Evolutionary conservation across 2,888 invertebrate species (phyloP), one percentile per base, ranked within the genome.

Genomic region (Drosophila lacicola): DNA sequence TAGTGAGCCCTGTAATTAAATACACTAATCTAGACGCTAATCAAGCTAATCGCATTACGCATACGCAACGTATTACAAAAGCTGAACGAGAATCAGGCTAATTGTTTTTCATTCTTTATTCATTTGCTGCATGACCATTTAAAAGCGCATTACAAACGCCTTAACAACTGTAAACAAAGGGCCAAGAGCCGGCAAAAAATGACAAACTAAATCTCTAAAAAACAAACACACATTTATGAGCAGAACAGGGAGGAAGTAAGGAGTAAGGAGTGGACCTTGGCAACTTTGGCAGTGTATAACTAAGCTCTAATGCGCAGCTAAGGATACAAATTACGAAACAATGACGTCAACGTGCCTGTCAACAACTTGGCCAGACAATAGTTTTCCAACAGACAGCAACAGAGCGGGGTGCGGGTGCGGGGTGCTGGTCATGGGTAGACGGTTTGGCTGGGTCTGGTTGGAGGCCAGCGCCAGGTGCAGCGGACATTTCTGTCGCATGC

Each of bases 281-380:
- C 33, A 71, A 44, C 54, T 73, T 55, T 64, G 71, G 53, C 49
- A 55, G 65, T 71, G 70, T 73, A 84, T 84, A 84, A 88, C 79
- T 82, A 74, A 88, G 86, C 82, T 71, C 74, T 88, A 85, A 85
- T 89, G 80, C 87, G 72, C 79, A 80, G 83, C 87, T 85, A 88
- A 85, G 85, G 87, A 85, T 86, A 85, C 85, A 85, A 89, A 85
- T 89, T 85, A 82, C 85, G 63, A 85, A 85, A 85, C 85, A 85
- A 85, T 85, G 90, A 85, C 89, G 83, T 83, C 85, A 90, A 90
- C 90, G 90, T 88, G 85, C 90, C 83, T 90, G 89, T 90, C 90
- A 85, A 88, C 90, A 89, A 88, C 86, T 85, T 82, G 87, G 78
- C 73, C 88, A 89, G 83, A 84, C 88, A 84, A 84, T 89, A 84